Evolutionary conservation across 2,888 invertebrate species (phyloP), one percentile per base, ranked within the genome.

Genomic region (Athripsodes cinereus): DNA sequence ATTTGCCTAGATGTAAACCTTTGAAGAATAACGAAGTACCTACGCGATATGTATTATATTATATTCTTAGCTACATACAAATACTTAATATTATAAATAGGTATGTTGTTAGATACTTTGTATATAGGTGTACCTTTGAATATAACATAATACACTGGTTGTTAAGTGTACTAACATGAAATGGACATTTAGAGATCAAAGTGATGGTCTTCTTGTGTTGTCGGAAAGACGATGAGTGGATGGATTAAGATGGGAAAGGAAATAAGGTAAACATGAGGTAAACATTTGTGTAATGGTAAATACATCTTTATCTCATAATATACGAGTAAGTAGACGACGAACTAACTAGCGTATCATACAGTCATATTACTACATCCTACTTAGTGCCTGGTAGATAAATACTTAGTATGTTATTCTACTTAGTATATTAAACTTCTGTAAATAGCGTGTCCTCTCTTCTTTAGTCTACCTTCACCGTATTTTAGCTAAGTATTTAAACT

Each of bases 181-280:
- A 40, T 40, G 40, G 40, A 40, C 40, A 40, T 40, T 40, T 40
- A 40, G 40, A 40, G 40, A 40, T 40, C 40, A 40, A 40, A 40
- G 40, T 40, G 40, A 40, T 40, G 40, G 40, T 40, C 40, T 40
- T 40, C 40, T 40, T 40, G 40, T 40, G 40, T 40, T 40, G 40
- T 40, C 16, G 40, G 13, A 3, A 40, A 40, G 5, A 16, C 3
- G 40, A 40, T 40, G 40, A 40, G 40, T 40, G 40, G 40, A 40
- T 40, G 40, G 40, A 40, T 40, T 40, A 40, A 40, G 16, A 40
- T 40, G 40, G 40, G 13, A 13, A 40, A 40, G 40, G 40, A 40
- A 40, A 40, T 40, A 40, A 16, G 40, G 40, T 40, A 40, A 40
- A 40, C 40, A 40, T 40, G 40, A 40, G 40, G 40, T 40, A 13